phyloP scores from a whole-genome alignment of 2,113 vertebrate genomes.

The Sylvilagus bachmani region DNA sequence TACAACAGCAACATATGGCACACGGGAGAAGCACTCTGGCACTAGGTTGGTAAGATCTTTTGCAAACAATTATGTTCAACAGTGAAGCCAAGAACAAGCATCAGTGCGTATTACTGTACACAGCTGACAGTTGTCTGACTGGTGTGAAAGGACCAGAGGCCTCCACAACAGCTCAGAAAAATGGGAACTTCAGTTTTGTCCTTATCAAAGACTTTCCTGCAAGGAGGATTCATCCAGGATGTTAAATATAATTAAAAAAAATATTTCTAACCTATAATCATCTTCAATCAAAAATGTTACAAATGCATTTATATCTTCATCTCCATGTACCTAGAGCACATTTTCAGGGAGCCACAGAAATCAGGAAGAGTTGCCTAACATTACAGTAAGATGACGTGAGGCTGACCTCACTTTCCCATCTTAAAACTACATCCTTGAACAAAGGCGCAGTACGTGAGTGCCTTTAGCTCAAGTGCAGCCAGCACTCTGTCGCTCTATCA shows the following conservation, averaged over 20 bases:
- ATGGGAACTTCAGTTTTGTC: constrained; percentile 80
- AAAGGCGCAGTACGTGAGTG: constrained; percentile 60
- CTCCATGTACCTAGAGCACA: constrained; percentile 74
- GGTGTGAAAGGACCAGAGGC: constrained; percentile 73
- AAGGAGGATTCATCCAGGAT: constrained; percentile 81
- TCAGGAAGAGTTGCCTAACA: constrained; percentile 79
- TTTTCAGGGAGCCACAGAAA: constrained; percentile 76
- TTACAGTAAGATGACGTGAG: constrained; percentile 45
- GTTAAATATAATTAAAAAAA: constrained; percentile 86
- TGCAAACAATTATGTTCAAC: constrained; percentile 79
- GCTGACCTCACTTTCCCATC: constrained; percentile 68
- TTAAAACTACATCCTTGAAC: constrained; percentile 62
- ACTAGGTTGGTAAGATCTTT: constrained; percentile 67
- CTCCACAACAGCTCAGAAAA: constrained; percentile 81
- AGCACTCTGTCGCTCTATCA: constrained; percentile 59
- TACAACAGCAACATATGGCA: constrained; percentile 74
- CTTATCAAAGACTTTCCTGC: constrained; percentile 76
- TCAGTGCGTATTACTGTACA: constrained; percentile 83
- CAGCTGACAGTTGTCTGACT: constrained; percentile 77
- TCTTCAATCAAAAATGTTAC: constrained; percentile 84
- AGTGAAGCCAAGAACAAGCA: constrained; percentile 74
- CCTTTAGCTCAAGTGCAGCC: constrained; percentile 60
- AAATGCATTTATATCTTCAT: constrained; percentile 82
- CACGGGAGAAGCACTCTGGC: constrained; percentile 59
- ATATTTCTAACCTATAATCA: constrained; percentile 86